Conservation (phyloP, 2,888 invertebrate species). For the Dicyrtomina minuta region DNA sequence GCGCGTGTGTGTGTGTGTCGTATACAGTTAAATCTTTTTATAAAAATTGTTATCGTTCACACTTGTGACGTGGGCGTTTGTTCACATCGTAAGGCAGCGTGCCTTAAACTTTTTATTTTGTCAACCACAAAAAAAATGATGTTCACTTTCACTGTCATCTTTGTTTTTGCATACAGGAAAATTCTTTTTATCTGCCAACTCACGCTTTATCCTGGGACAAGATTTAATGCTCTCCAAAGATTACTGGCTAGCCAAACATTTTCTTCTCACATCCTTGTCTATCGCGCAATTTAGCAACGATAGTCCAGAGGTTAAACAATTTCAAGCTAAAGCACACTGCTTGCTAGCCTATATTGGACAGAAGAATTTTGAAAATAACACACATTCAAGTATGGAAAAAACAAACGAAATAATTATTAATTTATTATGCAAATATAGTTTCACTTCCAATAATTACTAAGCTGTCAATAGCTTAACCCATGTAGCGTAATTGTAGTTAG, state of each 20-base stretch:
- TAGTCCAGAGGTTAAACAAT: neutral
- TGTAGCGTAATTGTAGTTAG: too few relatives aligned
- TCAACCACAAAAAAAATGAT: neutral
- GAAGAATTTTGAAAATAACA: neutral
- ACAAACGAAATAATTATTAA: too few relatives aligned
- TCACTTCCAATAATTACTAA: too few relatives aligned
- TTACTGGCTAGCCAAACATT: conserved; percentile 2
- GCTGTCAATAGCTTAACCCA: too few relatives aligned
- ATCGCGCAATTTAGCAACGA: neutral
- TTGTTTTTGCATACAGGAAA: conserved; percentile 9
- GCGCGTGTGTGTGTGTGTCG: too few relatives aligned
- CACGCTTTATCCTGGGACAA: conserved; percentile 1
- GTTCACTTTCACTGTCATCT: neutral
- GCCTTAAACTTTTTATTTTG: neutral
- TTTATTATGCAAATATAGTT: too few relatives aligned
- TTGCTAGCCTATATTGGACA: conserved; percentile 4
- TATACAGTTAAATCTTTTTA: neutral
- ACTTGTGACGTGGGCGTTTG: too few relatives aligned
- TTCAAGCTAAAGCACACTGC: conserved; percentile 15
- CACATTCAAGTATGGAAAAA: too few relatives aligned
- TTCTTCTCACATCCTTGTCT: conserved; percentile 4
- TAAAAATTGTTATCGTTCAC: neutral
- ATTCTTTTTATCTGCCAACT: neutral
- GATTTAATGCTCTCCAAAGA: neutral
- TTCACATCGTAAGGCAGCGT: too few relatives aligned